Conservation (phyloP, 2,113 vertebrate genomes). For the Hucho hucho region DNA sequence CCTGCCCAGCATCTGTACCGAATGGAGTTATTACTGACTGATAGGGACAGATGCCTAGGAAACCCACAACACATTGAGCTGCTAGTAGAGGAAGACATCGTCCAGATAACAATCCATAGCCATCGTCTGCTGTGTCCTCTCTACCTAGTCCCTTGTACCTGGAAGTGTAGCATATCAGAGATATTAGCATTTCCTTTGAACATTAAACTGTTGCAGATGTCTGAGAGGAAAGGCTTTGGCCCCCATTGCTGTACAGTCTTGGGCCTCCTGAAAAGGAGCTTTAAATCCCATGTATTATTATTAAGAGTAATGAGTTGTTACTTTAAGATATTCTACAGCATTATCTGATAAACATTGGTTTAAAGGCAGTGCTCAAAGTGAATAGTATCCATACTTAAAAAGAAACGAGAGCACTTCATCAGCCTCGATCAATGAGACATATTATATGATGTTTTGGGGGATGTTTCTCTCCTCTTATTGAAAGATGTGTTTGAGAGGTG, state of each 20-base stretch:
- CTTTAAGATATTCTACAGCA: no score
- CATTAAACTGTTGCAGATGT: not conserved
- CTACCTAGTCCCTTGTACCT: not conserved
- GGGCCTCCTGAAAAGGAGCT: no score
- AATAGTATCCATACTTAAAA: not conserved
- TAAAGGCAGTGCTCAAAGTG: not conserved
- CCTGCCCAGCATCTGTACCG: constrained; percentile 39
- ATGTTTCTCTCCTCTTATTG: constrained; percentile 20
- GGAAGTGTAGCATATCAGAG: not conserved
- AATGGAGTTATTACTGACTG: constrained; percentile 48
- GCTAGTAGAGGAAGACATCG: not conserved
- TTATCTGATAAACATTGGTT: not conserved
- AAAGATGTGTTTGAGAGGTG: constrained; percentile 44
- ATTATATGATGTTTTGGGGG: constrained; percentile 29
- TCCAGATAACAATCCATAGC: constrained; percentile 3
- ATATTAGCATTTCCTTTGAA: not conserved
- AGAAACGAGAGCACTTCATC: constrained; percentile 27
- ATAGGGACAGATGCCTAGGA: constrained; percentile 42
- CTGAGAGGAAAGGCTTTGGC: not conserved
- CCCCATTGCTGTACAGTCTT: no score
- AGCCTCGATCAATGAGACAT: constrained; percentile 42
- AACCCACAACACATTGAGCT: constrained; percentile 6
- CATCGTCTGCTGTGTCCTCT: not conserved
- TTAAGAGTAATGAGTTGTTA: no score
- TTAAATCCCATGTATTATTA: no score